A percentile compares a stretch with the other conserved stretches of the same genome.
Evolutionary conservation across 2,888 invertebrate genomes (phyloP).

Genomic region (Lycaena phlaeas): DNA sequence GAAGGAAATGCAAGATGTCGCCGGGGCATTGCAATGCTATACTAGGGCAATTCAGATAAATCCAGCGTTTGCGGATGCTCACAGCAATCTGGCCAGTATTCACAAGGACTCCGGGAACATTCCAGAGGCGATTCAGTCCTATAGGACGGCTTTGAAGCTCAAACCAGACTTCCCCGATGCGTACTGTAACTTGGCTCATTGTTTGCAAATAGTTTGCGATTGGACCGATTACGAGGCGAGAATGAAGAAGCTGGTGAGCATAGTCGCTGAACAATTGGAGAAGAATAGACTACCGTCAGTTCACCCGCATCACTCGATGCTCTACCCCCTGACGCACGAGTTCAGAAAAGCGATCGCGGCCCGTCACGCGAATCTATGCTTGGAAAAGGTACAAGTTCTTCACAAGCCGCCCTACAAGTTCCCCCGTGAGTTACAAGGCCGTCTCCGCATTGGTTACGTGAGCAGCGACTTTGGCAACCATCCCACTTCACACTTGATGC

Average conservation of each 20-base stretch:
- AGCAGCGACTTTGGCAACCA: slow-evolving; percentile 99
- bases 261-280: slow-evolving; percentile 97
- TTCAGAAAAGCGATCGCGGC: slow-evolving; percentile 97
- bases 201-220: slow-evolving; percentile 98
- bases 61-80: slow-evolving; percentile 99
- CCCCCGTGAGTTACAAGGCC: slow-evolving; percentile 77
- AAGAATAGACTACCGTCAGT: slow-evolving; percentile 98
- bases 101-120: slow-evolving; percentile 99
- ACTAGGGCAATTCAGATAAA: slow-evolving; percentile 99
- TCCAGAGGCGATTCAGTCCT: slow-evolving; percentile 98
- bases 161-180: slow-evolving; percentile 99
- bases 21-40: slow-evolving; percentile 97
- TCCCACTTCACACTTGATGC: slow-evolving; percentile 99
- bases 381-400: slow-evolving; percentile 96
- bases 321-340: slow-evolving; percentile 96
- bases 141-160: slow-evolving; percentile 95
- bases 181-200: slow-evolving; percentile 99
- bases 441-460: slow-evolving; percentile 95
- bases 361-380: slow-evolving; percentile 96
- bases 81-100: slow-evolving; percentile 98
- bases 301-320: slow-evolving; percentile 99
- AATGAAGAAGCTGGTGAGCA: slow-evolving; percentile 96
- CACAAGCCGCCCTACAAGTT: slow-evolving; percentile 93
- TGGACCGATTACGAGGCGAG: slow-evolving; percentile 98
- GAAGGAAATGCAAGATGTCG: slow-evolving; percentile 99